Evolutionary conservation across 2,113 vertebrate genomes (phyloP).

Genomic region (Piprites chloris): DNA sequence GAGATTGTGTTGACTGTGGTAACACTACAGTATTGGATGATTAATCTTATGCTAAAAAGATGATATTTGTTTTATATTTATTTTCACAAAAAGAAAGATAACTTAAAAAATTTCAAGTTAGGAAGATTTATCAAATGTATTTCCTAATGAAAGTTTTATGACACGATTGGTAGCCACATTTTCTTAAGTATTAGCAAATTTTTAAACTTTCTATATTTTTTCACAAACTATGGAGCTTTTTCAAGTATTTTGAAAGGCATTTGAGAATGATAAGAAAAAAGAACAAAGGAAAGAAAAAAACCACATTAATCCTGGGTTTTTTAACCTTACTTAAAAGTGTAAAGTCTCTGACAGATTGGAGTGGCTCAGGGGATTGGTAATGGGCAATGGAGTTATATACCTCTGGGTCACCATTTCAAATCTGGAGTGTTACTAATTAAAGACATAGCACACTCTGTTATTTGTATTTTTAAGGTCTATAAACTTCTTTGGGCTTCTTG

Average conservation of each 20-base stretch:
- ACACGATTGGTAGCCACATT: not conserved
- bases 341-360: not conserved
- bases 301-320: not conserved
- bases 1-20: not conserved
- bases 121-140: not conserved
- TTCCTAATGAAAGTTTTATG: not conserved
- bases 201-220: not conserved
- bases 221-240: not conserved
- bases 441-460: conserved; percentile 49
- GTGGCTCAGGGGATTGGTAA: conserved; percentile 34
- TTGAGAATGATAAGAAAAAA: not conserved
- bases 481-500: conserved; percentile 61
- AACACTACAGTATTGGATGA: not conserved
- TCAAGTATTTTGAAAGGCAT: not conserved
- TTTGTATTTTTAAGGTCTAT: conserved; percentile 68
- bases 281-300: not conserved
- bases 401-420: conserved; percentile 52
- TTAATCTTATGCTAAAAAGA: not conserved
- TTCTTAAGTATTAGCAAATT: not conserved
- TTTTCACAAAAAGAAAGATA: not conserved
- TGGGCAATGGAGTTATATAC: conserved; percentile 20
- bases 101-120: not conserved
- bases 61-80: not conserved
- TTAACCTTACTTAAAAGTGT: not conserved
- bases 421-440: conserved; percentile 62